Conservation (phyloP, 1,140 invertebrate genomes). For the Zophobas atratus region DNA sequence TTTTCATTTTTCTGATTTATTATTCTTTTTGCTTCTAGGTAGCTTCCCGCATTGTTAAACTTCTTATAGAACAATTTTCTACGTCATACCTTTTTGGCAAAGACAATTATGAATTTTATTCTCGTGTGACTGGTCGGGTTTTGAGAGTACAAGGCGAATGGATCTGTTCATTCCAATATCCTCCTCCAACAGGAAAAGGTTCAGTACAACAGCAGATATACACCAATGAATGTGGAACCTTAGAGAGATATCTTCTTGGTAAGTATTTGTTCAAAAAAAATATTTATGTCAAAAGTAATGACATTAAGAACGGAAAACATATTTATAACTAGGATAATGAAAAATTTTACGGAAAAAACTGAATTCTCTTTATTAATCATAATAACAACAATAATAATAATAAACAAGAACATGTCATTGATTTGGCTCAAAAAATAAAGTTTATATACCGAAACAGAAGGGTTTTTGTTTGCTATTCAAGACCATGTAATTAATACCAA, state of each 20-base stretch:
- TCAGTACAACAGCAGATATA: slow-evolving; percentile 72
- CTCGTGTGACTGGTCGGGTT: slow-evolving; percentile 92
- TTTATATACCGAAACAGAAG: too few species aligned
- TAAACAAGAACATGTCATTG: too few species aligned
- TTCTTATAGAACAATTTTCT: slow-evolving; percentile 97
- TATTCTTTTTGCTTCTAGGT: slow-evolving; percentile 74
- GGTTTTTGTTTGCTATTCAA: too few species aligned
- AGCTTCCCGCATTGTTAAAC: slow-evolving; percentile 94
- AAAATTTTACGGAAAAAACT: too few species aligned
- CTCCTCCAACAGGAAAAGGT: slow-evolving; percentile 75
- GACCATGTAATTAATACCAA: too few species aligned
- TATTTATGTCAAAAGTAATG: too few species aligned
- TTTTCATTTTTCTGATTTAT: slow-evolving; percentile 3
- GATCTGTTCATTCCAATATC: slow-evolving; percentile 95
- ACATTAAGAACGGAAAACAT: too few species aligned
- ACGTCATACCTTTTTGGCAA: slow-evolving; percentile 94
- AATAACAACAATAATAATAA: too few species aligned
- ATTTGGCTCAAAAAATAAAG: too few species aligned
- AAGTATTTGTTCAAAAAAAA: slow-evolving; percentile 44
- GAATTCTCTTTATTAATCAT: too few species aligned
- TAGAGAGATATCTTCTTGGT: slow-evolving; percentile 65
- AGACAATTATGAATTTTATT: slow-evolving; percentile 98
- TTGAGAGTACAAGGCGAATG: slow-evolving; percentile 94
- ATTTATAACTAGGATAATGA: too few species aligned
- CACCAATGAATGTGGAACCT: slow-evolving; percentile 77